These are phyloP conservation scores for Hypomesus transpacificus DNA, from an alignment of 2,113 vertebrate species.

Conservation along the genomic window DNA sequence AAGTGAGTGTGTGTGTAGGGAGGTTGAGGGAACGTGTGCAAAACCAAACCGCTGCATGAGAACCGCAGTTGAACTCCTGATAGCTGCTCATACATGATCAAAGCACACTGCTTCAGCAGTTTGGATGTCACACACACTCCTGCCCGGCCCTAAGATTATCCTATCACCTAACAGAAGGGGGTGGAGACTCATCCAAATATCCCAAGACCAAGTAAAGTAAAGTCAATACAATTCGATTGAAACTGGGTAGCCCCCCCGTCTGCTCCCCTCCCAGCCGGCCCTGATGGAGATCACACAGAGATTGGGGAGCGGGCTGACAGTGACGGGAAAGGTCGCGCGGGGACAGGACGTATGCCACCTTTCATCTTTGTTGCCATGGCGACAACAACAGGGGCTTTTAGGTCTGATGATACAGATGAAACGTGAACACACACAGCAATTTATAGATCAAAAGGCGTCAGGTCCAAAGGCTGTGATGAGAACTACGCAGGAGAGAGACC, in stretches of 20 bases:
- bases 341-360: constrained; percentile 17
- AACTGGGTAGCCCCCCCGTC: too few relatives aligned
- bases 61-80: too few relatives aligned
- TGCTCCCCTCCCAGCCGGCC: neutral
- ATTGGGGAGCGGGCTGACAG: constrained; percentile 16
- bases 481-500: constrained; percentile 13
- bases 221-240: too few relatives aligned
- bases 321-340: constrained; percentile 30
- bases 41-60: neutral
- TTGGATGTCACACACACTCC: too few relatives aligned
- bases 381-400: neutral
- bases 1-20: neutral
- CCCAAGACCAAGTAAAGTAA: too few relatives aligned
- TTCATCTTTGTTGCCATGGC: constrained; percentile 37
- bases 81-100: too few relatives aligned
- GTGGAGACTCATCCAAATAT: too few relatives aligned
- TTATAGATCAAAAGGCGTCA: constrained; percentile 1
- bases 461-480: constrained; percentile 21
- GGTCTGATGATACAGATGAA: neutral
- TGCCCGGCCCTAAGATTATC: too few relatives aligned
- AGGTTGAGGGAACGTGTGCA: neutral
- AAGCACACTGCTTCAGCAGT: too few relatives aligned
- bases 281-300: neutral
- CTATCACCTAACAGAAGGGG: too few relatives aligned
- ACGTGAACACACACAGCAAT: neutral